Conservation (phyloP, 2,113 vertebrate genomes). For the Centropus unirufus region DNA sequence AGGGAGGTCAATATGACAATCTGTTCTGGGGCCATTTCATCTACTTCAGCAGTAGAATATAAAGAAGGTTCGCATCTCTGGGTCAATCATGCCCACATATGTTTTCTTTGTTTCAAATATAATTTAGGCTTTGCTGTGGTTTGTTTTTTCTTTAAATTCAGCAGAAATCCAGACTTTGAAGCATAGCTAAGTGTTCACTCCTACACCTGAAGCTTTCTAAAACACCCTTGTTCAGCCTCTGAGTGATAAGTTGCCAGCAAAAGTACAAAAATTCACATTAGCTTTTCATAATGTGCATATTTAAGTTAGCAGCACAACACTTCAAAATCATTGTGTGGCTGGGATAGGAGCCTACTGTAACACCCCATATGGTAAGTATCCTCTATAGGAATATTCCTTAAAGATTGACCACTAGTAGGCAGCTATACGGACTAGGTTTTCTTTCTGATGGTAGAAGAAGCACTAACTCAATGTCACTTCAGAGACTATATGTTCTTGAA, state of each 20-base stretch:
- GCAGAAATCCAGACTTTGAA: background rate
- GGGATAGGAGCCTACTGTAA: background rate
- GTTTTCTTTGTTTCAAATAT: background rate
- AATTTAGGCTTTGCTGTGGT: background rate
- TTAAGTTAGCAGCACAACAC: background rate
- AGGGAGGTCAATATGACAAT: background rate
- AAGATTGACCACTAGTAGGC: background rate
- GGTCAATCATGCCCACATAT: background rate
- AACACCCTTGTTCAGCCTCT: background rate
- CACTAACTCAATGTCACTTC: accelerated
- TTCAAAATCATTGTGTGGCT: background rate
- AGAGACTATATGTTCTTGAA: background rate
- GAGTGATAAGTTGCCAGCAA: background rate
- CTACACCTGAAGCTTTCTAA: background rate
- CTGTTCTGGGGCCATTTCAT: background rate
- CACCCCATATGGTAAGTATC: background rate
- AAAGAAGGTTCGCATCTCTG: background rate
- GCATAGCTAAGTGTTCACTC: background rate
- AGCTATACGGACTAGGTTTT: background rate
- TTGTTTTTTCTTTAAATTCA: background rate
- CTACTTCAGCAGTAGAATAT: background rate
- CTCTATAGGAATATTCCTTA: background rate
- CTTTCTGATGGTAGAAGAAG: background rate
- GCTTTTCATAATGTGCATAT: background rate
- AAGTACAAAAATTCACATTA: background rate